Evolutionary conservation across 2,113 vertebrate genomes (phyloP), one percentile per base, ranked within the genome.

Genomic region (Hiodon alosoides): DNA sequence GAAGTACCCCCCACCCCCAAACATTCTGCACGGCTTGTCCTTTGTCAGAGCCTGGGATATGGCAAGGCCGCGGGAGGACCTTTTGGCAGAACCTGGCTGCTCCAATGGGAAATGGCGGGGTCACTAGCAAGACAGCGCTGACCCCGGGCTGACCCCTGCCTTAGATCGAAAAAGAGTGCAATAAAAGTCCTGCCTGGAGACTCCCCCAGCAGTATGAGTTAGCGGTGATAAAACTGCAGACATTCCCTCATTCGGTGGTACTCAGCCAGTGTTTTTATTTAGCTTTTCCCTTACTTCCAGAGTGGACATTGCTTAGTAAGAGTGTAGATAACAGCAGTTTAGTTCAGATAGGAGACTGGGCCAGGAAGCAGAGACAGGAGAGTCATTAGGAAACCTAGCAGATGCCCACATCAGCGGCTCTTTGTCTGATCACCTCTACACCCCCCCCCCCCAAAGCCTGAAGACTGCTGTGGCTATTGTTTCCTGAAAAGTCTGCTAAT

Each of bases 211-310:
- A 93, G 89, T 89, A 88, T 91, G 91, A 92, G 88, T 88, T 87
- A 86, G 85, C 79, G 85, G 93, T 94, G 95, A 98, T 96, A 95
- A 96, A 95, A 96, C 88, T 93, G 93, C 94, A 97, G 95, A 96
- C 94, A 79, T 93, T 94, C 92, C 81, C 94, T 95, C 93, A 94
- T 94, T 93, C 94, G 93, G 94, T 94, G 93, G 92, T 94, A 87
- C 86, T 85, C 89, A 90, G 91, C 93, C 92, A 93, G 94, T 94
- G 91, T 94, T 88, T 79, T 93, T 85, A 86, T 85, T 83, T 81
- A 85, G 78, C 75, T 66, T 76, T 5, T 67, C 75, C 84, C 64
- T 77, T 80, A 81, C 74, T 79, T 55, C 14, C 91, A 91, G 86
- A 89, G 89, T 83, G 82, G 86, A 79, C 85, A 89, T 90, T 90